Evolutionary conservation across 2,888 invertebrate genomes (phyloP).

Genomic region (Cynaeus angustus): DNA sequence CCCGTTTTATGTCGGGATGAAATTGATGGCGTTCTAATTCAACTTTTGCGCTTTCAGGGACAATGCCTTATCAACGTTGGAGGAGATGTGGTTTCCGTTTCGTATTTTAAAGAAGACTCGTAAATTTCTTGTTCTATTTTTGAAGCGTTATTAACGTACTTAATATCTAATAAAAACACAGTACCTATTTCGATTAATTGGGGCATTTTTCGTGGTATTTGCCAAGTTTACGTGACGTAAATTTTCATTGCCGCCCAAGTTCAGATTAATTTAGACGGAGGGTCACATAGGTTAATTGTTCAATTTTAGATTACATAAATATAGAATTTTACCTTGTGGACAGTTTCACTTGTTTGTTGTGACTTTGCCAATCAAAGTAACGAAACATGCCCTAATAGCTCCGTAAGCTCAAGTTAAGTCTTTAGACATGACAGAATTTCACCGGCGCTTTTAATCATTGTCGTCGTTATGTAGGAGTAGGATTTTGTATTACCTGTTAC

Average conservation of each 20-base stretch:
- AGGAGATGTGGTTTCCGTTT: constrained; percentile 92
- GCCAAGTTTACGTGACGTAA: constrained; percentile 35
- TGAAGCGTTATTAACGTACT: constrained; percentile 31
- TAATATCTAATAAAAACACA: constrained; percentile 21
- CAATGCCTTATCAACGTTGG: constrained; percentile 97
- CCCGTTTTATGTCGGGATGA: too few species aligned
- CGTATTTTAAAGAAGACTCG: constrained; percentile 76
- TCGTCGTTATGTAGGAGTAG: constrained; percentile 10
- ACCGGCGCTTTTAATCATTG: not conserved
- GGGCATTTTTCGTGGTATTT: constrained; percentile 29
- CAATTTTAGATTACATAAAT: constrained; percentile 3
- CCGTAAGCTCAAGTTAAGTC: constrained; percentile 17
- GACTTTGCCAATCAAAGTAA: constrained; percentile 14
- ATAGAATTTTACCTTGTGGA: constrained; percentile 25
- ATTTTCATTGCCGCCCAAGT: constrained; percentile 21
- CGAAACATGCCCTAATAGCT: constrained; percentile 25
- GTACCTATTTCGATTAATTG: constrained; percentile 25
- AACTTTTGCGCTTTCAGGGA: constrained; percentile 76
- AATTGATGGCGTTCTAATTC: constrained; percentile 26
- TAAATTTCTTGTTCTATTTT: constrained; percentile 30
- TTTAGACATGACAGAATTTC: not conserved
- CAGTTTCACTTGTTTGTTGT: constrained; percentile 3
- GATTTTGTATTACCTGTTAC: constrained; percentile 8
- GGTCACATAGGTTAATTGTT: constrained; percentile 32
- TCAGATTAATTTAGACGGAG: constrained; percentile 30